Percentiles rank a stretch among this genome's conserved stretches.
These are phyloP conservation scores for Pteruthius melanotis DNA, from an alignment of 2,113 vertebrate genomes.

Conservation along the genomic window DNA sequence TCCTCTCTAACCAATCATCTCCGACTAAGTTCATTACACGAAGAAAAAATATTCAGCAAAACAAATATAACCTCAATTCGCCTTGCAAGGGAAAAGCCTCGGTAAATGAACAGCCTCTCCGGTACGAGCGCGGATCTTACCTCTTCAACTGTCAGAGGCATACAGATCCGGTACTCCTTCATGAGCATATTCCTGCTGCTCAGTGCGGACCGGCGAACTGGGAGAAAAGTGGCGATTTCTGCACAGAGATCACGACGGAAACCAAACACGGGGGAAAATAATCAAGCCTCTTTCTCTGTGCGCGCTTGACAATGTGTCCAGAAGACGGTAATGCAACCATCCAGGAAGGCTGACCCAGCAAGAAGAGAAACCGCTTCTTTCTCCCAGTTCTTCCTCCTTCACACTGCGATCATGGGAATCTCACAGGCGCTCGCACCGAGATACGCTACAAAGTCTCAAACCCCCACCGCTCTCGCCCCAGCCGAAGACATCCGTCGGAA, in stretches of 20 bases:
- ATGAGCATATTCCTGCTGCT: conserved; percentile 86
- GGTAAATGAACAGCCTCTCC: background rate
- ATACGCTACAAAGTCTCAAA: background rate
- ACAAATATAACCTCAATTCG: background rate
- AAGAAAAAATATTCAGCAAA: conserved; percentile 11
- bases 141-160: conserved; percentile 96
- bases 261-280: background rate
- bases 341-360: conserved; percentile 46
- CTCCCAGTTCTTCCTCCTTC: conserved; percentile 38
- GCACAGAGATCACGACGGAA: conserved; percentile 17
- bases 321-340: background rate
- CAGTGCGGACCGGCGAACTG: conserved; percentile 23
- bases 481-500: conserved; percentile 46
- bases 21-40: background rate
- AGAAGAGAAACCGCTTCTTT: background rate
- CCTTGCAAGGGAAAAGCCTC: background rate
- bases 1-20: background rate
- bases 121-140: conserved; percentile 72
- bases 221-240: conserved; percentile 46
- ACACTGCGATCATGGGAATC: conserved; percentile 20
- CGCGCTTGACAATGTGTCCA: background rate
- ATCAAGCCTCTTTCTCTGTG: background rate
- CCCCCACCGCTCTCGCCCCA: background rate
- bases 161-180: conserved; percentile 98
- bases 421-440: background rate